phyloP scores from a whole-genome alignment of 64 coral and sea anemone species.

The Platygyra sinensis region DNA sequence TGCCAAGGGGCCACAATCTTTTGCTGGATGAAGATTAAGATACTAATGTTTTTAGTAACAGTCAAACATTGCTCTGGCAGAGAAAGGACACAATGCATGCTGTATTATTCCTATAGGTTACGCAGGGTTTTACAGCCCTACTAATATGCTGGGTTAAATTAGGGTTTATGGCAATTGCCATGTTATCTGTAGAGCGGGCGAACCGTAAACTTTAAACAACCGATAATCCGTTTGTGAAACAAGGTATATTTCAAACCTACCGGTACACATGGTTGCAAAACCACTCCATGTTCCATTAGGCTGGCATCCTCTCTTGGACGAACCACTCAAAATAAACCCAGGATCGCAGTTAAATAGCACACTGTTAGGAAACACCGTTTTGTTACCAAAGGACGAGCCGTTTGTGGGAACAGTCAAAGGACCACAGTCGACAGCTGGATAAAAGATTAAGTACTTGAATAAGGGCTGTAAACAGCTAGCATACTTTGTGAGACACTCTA shows the following conservation, averaged over 20 bases:
- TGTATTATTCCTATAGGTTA: too few relatives aligned
- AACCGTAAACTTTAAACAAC: too few relatives aligned
- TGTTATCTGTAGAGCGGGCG: too few relatives aligned
- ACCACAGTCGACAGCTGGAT: constrained; percentile 40
- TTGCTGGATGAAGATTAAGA: constrained; percentile 19
- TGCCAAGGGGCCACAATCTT: constrained; percentile 41
- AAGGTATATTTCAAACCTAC: not conserved
- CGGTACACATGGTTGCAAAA: not conserved
- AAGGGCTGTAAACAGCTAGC: too few relatives aligned
- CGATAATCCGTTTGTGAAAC: too few relatives aligned
- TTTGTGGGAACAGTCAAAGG: not conserved
- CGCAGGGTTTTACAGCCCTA: too few relatives aligned
- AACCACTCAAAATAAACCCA: constrained; percentile 29
- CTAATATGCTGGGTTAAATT: too few relatives aligned
- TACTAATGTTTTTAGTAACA: not conserved
- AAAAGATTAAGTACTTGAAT: not conserved
- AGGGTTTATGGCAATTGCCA: too few relatives aligned
- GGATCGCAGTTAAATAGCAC: constrained; percentile 8
- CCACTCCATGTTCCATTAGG: constrained; percentile 36
- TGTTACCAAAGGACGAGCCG: not conserved
- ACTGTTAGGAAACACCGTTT: constrained; percentile 17
- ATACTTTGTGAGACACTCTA: too few relatives aligned
- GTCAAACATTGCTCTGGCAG: not conserved
- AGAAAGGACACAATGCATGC: too few relatives aligned
- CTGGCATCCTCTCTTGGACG: constrained; percentile 1